Evolutionary conservation across 30 jellyfish, hydroid and myxozoan genomes (phyloP), one percentile per base, ranked within the genome.

Genomic region (Pelagia noctiluca): DNA sequence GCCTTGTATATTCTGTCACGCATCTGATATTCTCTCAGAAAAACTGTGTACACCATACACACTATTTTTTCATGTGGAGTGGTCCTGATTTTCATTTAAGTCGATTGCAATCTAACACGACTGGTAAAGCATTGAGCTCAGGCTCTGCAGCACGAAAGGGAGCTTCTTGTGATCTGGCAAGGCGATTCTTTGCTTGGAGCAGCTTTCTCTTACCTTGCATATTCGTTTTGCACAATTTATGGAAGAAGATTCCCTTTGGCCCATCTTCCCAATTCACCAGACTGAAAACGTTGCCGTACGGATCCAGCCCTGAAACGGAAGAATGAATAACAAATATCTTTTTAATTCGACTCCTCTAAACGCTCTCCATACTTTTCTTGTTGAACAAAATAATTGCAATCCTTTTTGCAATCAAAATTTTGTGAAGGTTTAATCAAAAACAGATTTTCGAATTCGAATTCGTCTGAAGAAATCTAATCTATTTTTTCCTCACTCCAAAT

Each of bases 41-140:
- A 74, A 25, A 74, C 53, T 16, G 86, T 74, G 54, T 74, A 48
- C 86, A 74, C 86, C 74, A 74, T n/a, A 74, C 26, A 49, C 74
- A 74, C 76, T 46, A 48, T 33, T 74, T 52, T 74, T 48, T 50
- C 22, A 1, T 18, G 26, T 33, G 77, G 30, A 75, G 60, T 21
- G 60, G 57, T 25, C 77, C 77, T 3, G 77, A 63, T 50, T 3
- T 7, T 2, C 77, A 50, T 13, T 7, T 63, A 11, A 25, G 77
- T 7, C 77, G 77, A 3, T 63, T 25, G 52, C 77, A 63, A 3
- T 63, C 77, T 25, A 3, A 5, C 2, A 3, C 23, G 23, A 7
- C 23, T 34, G 77, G 7, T 4, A 28, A 13, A 7, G 52, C 77
- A 5, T 63, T 50, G 23, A 7, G 8, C 52, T 52, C 52, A 10